Base-by-base conservation (phyloP, 1,140 invertebrate species). In the Colletes gigas region DNA sequence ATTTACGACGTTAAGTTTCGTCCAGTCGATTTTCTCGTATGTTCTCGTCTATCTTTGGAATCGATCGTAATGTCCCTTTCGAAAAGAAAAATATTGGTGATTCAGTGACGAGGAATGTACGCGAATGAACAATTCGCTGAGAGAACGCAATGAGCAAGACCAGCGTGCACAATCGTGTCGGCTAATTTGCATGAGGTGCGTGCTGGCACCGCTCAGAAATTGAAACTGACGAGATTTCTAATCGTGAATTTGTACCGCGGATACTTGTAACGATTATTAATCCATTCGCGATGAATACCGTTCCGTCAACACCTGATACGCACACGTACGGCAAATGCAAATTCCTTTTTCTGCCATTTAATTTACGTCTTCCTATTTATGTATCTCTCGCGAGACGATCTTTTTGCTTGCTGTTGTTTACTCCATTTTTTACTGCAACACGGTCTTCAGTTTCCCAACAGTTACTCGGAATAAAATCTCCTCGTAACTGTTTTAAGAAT, bases 91-190 rank as follows among this genome's bases (percentile, higher is more conserved):
- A 62, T 62, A 78, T 54, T 15, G 62, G 15, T 85, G 82, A 85
- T 84, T 85, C 82, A 85, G 39, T 41, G 30, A 10, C 10, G 19
- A 57, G 59, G 82, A 84, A 85, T 81, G 78, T 54, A 52, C 54
- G 30, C 9, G 55, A 60, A 66, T 47, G 75, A 70, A 44, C 72
- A 67, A 59, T 73, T 66, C 72, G 78, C 78, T 63, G 84, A 72
- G 82, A 74, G 78, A 84, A 70, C 62, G 72, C 68, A 73, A 73
- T 60, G 69, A 73, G 63, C n/a, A 79, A 82, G 76, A 79, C 78
- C 76, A 76, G 70, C 78, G 75, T 71, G 66, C 47, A 66, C n/a
- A 63, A 83, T 67, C 65, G 59, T 83, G 76, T 52, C 39, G 55
- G 21, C 9, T 67, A 50, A 85, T 85, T 81, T 85, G 82, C 82